These are phyloP conservation scores for Saturnia pavonia DNA, from an alignment of 2,888 invertebrate genomes.

Conservation along the genomic window DNA sequence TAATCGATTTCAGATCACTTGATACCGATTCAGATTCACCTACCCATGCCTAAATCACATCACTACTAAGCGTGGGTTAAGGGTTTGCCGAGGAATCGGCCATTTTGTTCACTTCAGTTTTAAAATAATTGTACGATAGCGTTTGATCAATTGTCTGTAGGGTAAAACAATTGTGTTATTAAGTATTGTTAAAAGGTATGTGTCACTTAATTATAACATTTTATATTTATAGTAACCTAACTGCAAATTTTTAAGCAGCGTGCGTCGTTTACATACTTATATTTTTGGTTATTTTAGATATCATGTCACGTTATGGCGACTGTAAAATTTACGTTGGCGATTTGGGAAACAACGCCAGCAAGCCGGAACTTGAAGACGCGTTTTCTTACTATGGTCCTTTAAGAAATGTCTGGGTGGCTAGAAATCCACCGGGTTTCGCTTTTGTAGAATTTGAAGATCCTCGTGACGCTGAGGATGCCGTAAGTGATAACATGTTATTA, in stretches of 20 bases:
- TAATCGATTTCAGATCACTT: too few species aligned
- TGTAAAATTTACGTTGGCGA: slow-evolving; percentile 98
- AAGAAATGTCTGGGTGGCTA: slow-evolving; percentile 98
- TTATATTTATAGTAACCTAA: background rate
- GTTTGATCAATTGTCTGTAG: background rate
- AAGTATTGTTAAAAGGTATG: background rate
- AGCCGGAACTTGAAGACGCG: slow-evolving; percentile 95
- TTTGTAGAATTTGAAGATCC: slow-evolving; percentile 97
- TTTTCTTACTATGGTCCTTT: slow-evolving; percentile 96
- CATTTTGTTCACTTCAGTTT: slow-evolving; percentile 9
- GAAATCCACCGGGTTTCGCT: slow-evolving; percentile 97
- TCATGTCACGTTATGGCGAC: slow-evolving; percentile 91
- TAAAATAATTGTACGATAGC: background rate
- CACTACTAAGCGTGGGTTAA: slow-evolving; percentile 1
- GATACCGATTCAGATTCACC: too few species aligned
- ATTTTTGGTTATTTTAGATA: slow-evolving; percentile 28
- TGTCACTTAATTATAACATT: background rate
- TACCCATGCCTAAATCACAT: too few species aligned
- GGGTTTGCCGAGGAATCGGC: background rate
- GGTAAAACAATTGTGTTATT: background rate
- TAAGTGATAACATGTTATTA: slow-evolving; percentile 53
- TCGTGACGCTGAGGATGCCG: slow-evolving; percentile 95
- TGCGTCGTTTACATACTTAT: background rate
- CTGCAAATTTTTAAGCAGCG: background rate
- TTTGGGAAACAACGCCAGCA: slow-evolving; percentile 94